These are phyloP conservation scores for Gymnoscelis rufifasciata DNA, from an alignment of 2,888 invertebrate genomes.

Conservation along the genomic window DNA sequence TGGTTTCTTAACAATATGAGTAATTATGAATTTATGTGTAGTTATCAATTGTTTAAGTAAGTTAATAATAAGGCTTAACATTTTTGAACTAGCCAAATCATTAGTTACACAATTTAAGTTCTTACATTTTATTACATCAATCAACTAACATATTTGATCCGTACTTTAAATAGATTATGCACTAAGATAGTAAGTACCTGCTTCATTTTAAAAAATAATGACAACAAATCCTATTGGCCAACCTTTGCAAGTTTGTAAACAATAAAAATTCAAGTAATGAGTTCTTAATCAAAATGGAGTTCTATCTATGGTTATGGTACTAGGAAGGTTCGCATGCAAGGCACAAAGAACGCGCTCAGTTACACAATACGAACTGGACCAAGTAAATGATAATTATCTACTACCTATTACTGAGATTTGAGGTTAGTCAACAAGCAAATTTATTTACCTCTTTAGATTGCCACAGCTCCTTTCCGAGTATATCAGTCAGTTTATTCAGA, in stretches of 20 bases:
- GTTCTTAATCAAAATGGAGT: constrained; percentile 2
- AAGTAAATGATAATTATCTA: constrained; percentile 54
- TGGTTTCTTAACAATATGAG: too few relatives aligned
- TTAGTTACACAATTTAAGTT: too few relatives aligned
- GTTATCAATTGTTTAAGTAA: too few relatives aligned
- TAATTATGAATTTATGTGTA: too few relatives aligned
- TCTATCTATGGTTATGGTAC: constrained; percentile 1
- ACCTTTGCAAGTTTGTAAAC: constrained; percentile 9
- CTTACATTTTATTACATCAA: too few relatives aligned
- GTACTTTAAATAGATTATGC: too few relatives aligned
- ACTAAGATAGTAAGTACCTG: too few relatives aligned
- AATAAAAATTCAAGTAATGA: constrained; percentile 10
- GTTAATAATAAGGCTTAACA: too few relatives aligned
- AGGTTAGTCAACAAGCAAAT: constrained; percentile 54
- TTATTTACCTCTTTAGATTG: constrained; percentile 64
- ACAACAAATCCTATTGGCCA: too few relatives aligned
- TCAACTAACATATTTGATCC: too few relatives aligned
- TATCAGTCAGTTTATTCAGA: constrained; percentile 63
- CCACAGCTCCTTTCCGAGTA: constrained; percentile 65
- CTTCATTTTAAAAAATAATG: too few relatives aligned
- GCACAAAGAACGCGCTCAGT: constrained; percentile 22
- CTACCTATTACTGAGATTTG: constrained; percentile 42
- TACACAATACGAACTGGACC: constrained; percentile 55
- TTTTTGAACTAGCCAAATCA: too few relatives aligned
- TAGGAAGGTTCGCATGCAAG: constrained; percentile 21